These are phyloP conservation scores for Lissonota sp. DNA, from an alignment of 2,888 invertebrate species.

Conservation along the genomic window DNA sequence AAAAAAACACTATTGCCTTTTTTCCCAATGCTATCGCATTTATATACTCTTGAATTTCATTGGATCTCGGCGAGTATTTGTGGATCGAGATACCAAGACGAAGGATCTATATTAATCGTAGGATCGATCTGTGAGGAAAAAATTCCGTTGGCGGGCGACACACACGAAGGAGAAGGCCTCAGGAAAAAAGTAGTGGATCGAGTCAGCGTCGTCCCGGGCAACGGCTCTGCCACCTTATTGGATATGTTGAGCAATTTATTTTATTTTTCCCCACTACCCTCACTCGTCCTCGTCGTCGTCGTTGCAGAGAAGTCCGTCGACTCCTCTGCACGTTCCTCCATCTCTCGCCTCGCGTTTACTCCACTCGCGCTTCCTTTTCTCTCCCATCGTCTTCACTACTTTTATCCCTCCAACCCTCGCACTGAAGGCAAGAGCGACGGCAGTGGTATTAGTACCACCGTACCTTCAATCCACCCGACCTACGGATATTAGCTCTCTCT, in stretches of 20 bases:
- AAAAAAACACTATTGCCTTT: too few relatives aligned
- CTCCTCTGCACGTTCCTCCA: slow-evolving; percentile 47
- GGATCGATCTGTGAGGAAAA: slow-evolving; percentile 21
- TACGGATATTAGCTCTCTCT: slow-evolving; percentile 41
- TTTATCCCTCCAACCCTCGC: slow-evolving; percentile 25
- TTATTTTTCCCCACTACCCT: slow-evolving; percentile 77
- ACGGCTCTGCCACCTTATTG: slow-evolving; percentile 83
- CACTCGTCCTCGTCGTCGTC: slow-evolving; percentile 30
- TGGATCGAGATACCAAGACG: too few relatives aligned
- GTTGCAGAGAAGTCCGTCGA: slow-evolving; percentile 48
- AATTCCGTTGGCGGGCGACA: slow-evolving; percentile 21
- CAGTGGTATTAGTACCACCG: slow-evolving; percentile 52
- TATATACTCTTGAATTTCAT: too few relatives aligned
- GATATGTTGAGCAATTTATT: slow-evolving; percentile 84
- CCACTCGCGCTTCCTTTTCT: slow-evolving; percentile 52
- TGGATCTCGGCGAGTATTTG: too few relatives aligned
- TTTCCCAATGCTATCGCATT: too few relatives aligned
- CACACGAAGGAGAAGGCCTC: slow-evolving; percentile 66
- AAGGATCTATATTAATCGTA: too few relatives aligned
- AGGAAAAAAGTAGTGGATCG: slow-evolving; percentile 73
- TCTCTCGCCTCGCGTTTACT: slow-evolving; percentile 48
- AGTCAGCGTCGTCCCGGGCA: slow-evolving; percentile 80
- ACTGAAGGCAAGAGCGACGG: slow-evolving; percentile 41
- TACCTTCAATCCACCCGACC: slow-evolving; percentile 55
- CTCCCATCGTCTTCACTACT: slow-evolving; percentile 34